Conservation (phyloP, 2,113 vertebrate genomes). For the Tetrao urogallus region DNA sequence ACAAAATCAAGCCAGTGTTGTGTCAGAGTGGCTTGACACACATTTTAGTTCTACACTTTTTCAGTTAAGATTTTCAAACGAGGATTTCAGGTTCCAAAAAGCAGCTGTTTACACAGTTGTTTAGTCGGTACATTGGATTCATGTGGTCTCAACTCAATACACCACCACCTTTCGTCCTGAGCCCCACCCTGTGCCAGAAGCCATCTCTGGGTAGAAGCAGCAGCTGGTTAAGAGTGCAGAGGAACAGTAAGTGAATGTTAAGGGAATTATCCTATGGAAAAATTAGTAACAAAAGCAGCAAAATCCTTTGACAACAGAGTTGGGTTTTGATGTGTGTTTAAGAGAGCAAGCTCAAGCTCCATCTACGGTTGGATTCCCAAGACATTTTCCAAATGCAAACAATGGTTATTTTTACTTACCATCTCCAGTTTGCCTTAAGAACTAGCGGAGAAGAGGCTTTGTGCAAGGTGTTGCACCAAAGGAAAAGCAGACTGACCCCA, state of each 20-base stretch:
- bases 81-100: not conserved
- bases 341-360: not conserved
- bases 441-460: not conserved
- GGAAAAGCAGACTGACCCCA: not conserved
- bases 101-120: not conserved
- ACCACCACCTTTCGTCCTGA: constrained; percentile 10
- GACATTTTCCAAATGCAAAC: not conserved
- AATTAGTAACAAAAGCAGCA: not conserved
- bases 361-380: not conserved
- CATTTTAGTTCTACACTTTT: not conserved
- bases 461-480: not conserved
- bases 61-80: not conserved
- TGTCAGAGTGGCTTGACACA: not conserved
- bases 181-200: not conserved
- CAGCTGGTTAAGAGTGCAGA: constrained; percentile 56
- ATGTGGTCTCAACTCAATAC: not conserved
- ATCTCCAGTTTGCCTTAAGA: not conserved
- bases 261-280: not conserved
- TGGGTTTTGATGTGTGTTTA: not conserved
- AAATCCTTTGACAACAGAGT: not conserved
- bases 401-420: not conserved
- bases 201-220: constrained; percentile 23
- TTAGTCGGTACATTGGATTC: not conserved
- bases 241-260: constrained; percentile 66
- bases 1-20: not conserved